Conservation (phyloP, 1,140 invertebrate genomes). For the Nephila pilipes region DNA sequence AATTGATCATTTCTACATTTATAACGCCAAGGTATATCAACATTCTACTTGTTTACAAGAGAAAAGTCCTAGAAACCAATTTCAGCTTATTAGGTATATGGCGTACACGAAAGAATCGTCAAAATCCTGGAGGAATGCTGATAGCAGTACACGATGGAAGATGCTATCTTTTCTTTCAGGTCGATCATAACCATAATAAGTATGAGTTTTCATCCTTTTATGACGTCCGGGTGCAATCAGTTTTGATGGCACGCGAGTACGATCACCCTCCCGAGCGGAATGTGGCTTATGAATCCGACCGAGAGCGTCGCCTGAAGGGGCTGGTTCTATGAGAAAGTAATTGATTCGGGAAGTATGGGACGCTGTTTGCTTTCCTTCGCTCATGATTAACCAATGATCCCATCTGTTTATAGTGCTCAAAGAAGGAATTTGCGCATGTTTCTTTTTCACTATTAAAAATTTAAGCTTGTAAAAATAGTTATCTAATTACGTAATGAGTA, state of each 20-base stretch:
- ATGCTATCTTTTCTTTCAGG: background rate
- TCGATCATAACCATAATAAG: slow-evolving; percentile 52
- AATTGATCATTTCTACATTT: background rate
- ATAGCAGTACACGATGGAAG: too few species aligned
- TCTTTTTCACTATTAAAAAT: background rate
- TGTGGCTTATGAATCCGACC: slow-evolving; percentile 39
- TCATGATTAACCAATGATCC: background rate
- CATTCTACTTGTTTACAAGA: background rate
- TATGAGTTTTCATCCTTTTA: slow-evolving; percentile 28
- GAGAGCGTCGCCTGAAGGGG: slow-evolving; percentile 23
- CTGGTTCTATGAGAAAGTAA: slow-evolving; percentile 45
- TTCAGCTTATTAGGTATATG: background rate
- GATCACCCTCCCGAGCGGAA: slow-evolving; percentile 44
- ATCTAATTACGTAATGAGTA: too few species aligned
- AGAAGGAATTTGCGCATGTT: background rate
- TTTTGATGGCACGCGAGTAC: slow-evolving; percentile 60
- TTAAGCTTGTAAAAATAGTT: background rate
- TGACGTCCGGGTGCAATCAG: slow-evolving; percentile 24
- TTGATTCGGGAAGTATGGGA: slow-evolving; percentile 37
- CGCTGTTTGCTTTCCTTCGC: background rate
- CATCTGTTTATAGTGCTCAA: background rate
- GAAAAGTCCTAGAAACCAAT: slow-evolving; percentile 5
- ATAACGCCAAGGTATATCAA: background rate
- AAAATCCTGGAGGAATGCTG: background rate
- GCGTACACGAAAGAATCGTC: background rate